Evolutionary conservation across 2,113 vertebrate species (phyloP).

Genomic region (Cavia aperea): DNA sequence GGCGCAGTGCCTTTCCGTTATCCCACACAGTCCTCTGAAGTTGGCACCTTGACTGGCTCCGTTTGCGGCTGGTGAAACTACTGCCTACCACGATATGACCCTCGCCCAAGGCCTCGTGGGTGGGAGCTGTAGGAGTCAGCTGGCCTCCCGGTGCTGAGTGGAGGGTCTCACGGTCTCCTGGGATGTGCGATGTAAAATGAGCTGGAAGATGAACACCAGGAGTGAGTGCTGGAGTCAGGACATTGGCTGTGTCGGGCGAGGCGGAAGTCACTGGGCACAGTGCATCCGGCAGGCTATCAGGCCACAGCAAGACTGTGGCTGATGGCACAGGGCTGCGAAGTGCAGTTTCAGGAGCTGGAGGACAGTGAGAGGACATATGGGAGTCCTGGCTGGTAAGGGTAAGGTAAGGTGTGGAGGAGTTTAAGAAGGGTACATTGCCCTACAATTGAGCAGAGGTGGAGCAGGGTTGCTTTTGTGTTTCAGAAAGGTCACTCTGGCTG

Average conservation of each 20-base stretch:
- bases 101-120: not conserved
- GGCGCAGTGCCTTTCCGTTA: not conserved
- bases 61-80: not conserved
- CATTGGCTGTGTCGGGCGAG: not conserved
- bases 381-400: not conserved
- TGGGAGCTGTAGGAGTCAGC: not conserved
- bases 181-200: not conserved
- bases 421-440: not conserved
- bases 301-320: not conserved
- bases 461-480: not conserved
- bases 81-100: not conserved
- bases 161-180: not conserved
- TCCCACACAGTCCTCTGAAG: not conserved
- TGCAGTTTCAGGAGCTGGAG: not conserved
- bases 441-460: fast-evolving
- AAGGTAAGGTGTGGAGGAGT: not conserved
- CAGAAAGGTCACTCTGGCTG: not conserved
- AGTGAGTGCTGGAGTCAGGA: not conserved
- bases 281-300: not conserved
- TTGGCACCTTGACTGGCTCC: not conserved
- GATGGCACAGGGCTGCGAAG: not conserved
- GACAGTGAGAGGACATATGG: not conserved
- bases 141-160: not conserved
- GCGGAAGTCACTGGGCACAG: not conserved
- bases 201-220: not conserved